phyloP scores from a whole-genome alignment of 1,140 invertebrate genomes.

The Euwallacea similis region DNA sequence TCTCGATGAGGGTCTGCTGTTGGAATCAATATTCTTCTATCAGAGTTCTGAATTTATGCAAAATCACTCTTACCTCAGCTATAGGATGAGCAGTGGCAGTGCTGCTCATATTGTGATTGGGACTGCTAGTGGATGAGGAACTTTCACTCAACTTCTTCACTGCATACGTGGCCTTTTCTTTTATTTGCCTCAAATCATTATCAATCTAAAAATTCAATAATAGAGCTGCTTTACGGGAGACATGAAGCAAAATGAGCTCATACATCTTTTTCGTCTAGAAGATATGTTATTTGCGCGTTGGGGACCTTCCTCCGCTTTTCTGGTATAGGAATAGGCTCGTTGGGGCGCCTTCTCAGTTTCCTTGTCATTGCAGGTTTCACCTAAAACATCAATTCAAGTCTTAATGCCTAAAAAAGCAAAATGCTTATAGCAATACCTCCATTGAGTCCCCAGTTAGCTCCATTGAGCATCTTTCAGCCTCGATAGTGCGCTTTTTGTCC shows the following conservation, averaged over 20 bases:
- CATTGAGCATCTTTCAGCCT: conserved; percentile 78
- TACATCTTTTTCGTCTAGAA: conserved; percentile 81
- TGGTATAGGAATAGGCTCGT: conserved; percentile 87
- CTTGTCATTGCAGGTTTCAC: conserved; percentile 57
- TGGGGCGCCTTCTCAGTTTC: conserved; percentile 87
- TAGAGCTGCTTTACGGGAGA: not conserved
- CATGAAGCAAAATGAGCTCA: not conserved
- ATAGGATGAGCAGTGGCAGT: conserved; percentile 4
- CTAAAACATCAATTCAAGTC: conserved; percentile 16
- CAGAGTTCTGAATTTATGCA: not conserved
- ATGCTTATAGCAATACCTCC: conserved; percentile 61
- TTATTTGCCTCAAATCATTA: conserved; percentile 81
- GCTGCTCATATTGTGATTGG: conserved; percentile 20
- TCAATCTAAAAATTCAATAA: conserved; percentile 60
- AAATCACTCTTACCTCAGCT: conserved; percentile 9
- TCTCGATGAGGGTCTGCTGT: conserved; percentile 62
- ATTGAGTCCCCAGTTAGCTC: conserved; percentile 86
- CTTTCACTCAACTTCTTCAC: conserved; percentile 55
- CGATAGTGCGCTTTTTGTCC: conserved; percentile 87
- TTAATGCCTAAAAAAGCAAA: not conserved
- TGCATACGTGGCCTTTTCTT: conserved; percentile 62
- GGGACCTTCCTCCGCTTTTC: conserved; percentile 82
- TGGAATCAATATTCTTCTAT: conserved; percentile 1
- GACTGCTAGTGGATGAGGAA: conserved; percentile 39
- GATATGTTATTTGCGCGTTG: conserved; percentile 79